phyloP scores from a whole-genome alignment of 2,113 vertebrate genomes.

The Pithys albifrons region DNA sequence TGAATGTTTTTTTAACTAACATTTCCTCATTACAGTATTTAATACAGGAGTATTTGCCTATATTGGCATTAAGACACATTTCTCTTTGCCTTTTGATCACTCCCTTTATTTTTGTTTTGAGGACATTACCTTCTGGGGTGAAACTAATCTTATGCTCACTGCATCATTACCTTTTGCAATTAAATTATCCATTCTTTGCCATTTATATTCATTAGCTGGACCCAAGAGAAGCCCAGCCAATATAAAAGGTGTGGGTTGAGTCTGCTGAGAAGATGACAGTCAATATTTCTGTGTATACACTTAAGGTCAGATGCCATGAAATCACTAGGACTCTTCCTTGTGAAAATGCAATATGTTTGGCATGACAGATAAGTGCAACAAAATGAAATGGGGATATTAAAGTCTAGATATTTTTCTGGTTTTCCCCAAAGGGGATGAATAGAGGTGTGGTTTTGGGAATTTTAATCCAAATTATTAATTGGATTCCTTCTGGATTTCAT shows the following conservation, averaged over 20 bases:
- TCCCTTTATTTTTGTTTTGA: constrained; percentile 45
- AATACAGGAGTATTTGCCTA: neutral
- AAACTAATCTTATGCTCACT: constrained; percentile 63
- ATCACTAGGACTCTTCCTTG: neutral
- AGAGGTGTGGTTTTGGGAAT: neutral
- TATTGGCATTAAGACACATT: constrained; percentile 6
- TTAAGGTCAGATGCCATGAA: neutral
- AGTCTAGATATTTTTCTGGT: neutral
- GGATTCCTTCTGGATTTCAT: neutral
- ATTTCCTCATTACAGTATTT: neutral
- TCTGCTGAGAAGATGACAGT: neutral
- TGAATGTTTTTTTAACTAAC: constrained; percentile 1
- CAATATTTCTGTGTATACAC: neutral
- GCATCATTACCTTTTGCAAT: constrained; percentile 74
- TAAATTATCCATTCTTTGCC: constrained; percentile 60
- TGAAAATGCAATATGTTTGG: neutral
- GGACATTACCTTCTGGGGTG: constrained; percentile 58
- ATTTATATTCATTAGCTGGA: constrained; percentile 70
- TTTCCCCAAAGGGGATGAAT: neutral
- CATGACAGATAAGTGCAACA: neutral
- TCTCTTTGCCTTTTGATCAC: neutral
- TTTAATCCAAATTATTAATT: neutral
- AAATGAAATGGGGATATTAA: neutral
- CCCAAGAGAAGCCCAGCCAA: neutral
- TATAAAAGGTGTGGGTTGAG: neutral